Percentiles rank a stretch among this genome's conserved stretches.
Evolutionary conservation across 2,797 vertebrate genomes (phyloP).

Genomic region (Darevskia nairensis): DNA sequence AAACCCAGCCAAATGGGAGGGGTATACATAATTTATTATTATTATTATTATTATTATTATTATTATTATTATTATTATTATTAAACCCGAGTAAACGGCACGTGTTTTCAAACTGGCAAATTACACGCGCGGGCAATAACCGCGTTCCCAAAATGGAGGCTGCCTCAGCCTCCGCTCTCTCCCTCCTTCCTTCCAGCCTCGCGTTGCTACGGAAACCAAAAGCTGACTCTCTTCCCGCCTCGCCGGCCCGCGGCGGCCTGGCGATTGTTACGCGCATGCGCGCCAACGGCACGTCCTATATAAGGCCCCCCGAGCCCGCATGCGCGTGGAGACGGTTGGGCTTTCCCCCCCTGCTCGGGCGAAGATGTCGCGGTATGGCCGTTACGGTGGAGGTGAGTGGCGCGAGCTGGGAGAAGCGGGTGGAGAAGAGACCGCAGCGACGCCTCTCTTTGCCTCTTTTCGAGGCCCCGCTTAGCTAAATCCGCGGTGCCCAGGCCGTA

Average conservation of each 20-base stretch:
- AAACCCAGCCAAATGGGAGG: neutral
- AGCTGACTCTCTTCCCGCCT: neutral
- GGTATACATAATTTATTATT: too few species aligned
- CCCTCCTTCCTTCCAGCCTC: too few species aligned
- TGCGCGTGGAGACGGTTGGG: slow-evolving; percentile 31
- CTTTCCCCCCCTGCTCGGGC: neutral
- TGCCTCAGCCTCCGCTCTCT: neutral
- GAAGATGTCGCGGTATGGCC: slow-evolving; percentile 85
- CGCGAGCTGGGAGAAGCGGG: neutral
- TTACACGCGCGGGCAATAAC: too few species aligned
- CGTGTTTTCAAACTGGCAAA: neutral
- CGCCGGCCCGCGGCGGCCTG: neutral
- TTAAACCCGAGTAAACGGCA: neutral
- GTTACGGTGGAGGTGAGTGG: slow-evolving; percentile 83
- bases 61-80: too few species aligned
- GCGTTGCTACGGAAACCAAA: slow-evolving; percentile 8
- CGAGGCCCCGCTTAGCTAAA: neutral
- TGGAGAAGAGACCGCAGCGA: slow-evolving; percentile 19
- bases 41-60: too few species aligned
- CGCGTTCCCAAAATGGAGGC: neutral
- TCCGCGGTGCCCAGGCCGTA: slow-evolving; percentile 12
- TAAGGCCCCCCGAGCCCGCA: slow-evolving; percentile 25
- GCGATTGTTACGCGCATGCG: slow-evolving; percentile 9
- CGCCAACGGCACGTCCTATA: neutral
- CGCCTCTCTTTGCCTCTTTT: slow-evolving; percentile 28